Evolutionary conservation across 2,888 invertebrate species (phyloP).

Genomic region (Drosophila tripunctata): DNA sequence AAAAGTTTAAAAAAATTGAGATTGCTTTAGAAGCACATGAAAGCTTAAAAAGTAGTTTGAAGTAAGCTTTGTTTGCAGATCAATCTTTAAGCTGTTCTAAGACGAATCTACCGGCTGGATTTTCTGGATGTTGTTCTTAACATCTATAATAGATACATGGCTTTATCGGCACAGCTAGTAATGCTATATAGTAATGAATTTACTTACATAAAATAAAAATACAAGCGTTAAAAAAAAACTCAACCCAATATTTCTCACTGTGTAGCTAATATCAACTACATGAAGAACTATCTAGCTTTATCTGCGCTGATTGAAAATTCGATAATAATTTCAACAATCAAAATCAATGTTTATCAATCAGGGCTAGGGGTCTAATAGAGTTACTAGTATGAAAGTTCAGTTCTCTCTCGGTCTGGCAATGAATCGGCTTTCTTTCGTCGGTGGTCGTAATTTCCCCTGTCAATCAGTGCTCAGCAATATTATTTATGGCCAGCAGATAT

Average conservation of each 20-base stretch:
- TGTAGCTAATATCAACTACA: not conserved
- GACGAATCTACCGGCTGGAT: too few relatives aligned
- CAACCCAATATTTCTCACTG: not conserved
- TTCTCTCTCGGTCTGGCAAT: not conserved
- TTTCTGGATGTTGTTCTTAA: too few relatives aligned
- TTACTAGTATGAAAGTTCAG: not conserved
- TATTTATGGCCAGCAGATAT: slow-evolving; percentile 41
- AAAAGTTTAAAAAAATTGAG: not conserved
- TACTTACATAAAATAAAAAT: too few relatives aligned
- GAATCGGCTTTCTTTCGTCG: slow-evolving; percentile 1
- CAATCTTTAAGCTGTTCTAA: too few relatives aligned
- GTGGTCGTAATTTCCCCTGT: slow-evolving; percentile 39
- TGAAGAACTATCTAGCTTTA: slow-evolving; percentile 3
- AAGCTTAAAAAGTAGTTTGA: too few relatives aligned
- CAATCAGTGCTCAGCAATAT: slow-evolving; percentile 51
- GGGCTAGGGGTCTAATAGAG: too few relatives aligned
- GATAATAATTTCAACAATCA: slow-evolving; percentile 7
- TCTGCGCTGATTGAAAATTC: slow-evolving; percentile 19
- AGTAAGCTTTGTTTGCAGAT: too few relatives aligned
- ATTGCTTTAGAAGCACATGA: not conserved
- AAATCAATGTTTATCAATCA: slow-evolving; percentile 15
- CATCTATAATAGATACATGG: too few relatives aligned
- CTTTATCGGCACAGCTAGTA: too few relatives aligned
- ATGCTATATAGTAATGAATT: too few relatives aligned
- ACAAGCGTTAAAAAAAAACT: too few relatives aligned